These are phyloP conservation scores for Dusona sp. DNA, from an alignment of 2,888 invertebrate species.

Conservation along the genomic window DNA sequence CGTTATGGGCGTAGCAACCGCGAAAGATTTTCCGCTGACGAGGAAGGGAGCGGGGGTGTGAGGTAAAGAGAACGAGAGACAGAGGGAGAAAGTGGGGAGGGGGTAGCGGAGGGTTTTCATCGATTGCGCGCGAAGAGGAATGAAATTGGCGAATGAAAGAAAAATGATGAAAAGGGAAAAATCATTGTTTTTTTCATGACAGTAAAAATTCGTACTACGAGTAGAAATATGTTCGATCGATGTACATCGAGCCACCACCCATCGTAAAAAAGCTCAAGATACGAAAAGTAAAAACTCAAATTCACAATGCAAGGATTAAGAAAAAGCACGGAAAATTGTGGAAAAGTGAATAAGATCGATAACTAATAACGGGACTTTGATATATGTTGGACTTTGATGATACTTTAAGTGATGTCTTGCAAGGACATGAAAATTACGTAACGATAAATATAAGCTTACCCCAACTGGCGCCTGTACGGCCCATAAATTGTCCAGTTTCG, in stretches of 20 bases:
- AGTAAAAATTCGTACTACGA: not conserved
- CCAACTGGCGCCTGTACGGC: conserved; percentile 97
- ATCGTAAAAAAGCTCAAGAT: not conserved
- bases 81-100: not conserved
- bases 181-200: not conserved
- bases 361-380: not conserved
- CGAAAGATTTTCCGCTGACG: conserved; percentile 64
- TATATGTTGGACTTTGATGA: not conserved
- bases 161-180: not conserved
- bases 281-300: not conserved
- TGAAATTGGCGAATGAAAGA: conserved; percentile 34
- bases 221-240: conserved; percentile 36
- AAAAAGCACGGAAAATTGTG: not conserved
- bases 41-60: conserved; percentile 29
- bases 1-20: conserved; percentile 70
- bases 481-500: conserved; percentile 96
- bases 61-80: conserved; percentile 21
- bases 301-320: not conserved
- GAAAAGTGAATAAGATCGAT: not conserved
- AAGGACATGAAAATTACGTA: conserved; percentile 10
- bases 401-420: not conserved
- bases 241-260: conserved; percentile 50
- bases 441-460: conserved; percentile 89
- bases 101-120: conserved; percentile 49
- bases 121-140: conserved; percentile 58